These are phyloP conservation scores for Hybognathus amarus DNA, from an alignment of 2,797 vertebrate genomes.

Conservation along the genomic window DNA sequence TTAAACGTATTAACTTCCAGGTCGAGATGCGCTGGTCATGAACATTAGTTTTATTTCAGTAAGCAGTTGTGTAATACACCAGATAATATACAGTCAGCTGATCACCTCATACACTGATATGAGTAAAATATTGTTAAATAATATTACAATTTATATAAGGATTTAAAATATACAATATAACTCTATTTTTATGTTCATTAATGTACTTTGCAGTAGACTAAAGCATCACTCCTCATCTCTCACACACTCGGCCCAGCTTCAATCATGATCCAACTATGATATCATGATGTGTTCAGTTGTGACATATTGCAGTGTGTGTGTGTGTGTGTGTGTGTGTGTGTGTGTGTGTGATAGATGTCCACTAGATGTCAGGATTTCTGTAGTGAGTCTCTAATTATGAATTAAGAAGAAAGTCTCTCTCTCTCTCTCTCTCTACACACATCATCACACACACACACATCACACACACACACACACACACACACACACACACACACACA, in stretches of 20 bases:
- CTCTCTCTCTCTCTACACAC: background rate
- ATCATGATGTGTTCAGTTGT: background rate
- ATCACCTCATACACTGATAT: no score
- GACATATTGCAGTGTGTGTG: background rate
- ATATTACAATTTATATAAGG: background rate
- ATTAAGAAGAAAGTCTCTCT: background rate
- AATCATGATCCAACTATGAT: background rate
- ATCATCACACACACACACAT: background rate
- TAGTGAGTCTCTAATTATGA: conserved; percentile 45
- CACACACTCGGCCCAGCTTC: background rate
- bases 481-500: background rate
- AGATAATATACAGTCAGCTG: no score
- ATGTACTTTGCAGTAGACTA: no score
- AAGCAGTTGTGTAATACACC: no score
- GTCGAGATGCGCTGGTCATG: no score
- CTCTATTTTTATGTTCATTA: background rate
- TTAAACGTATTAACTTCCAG: background rate
- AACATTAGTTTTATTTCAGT: no score
- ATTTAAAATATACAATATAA: background rate
- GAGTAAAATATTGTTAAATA: no score
- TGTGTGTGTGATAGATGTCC: background rate
- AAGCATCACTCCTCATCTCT: no score
- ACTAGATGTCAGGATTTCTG: conserved; percentile 55
- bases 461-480: no score
- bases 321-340: no score